Evolutionary conservation across 2,113 vertebrate species (phyloP), one percentile per base, ranked within the genome.

Genomic region (Otis tarda): DNA sequence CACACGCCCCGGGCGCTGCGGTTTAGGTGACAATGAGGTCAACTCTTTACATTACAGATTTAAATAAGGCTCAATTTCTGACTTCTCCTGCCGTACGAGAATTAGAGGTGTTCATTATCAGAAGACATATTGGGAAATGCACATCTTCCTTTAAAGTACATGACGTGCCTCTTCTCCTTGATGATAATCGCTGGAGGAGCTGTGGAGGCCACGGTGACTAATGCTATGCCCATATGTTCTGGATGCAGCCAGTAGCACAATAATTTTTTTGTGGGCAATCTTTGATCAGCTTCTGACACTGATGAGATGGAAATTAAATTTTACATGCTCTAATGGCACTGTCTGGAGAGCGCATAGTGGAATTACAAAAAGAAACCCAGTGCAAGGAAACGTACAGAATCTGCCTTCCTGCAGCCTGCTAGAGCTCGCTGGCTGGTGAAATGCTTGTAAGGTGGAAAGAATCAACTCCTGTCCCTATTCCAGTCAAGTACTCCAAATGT

Each of bases 261-360:
- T 70, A 73, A 45, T 86, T 94, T 95, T 95, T 93, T 95, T 67
- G 74, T 76, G 67, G 86, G 88, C 96, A 96, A 95, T 95, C 77
- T 96, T 97, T 97, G 93, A 97, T 97, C 97, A 94, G 90, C 77
- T 96, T 96, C 95, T 96, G 86, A 93, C 94, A 95, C 90, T 97
- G 97, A 97, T 92, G 81, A 94, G 94, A 93, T 96, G 74, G 94
- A 96, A 97, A 97, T 97, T 93, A 95, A 93, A 97, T 97, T 97
- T 96, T 97, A 92, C 95, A 96, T 95, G 96, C 95, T 96, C 94
- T 97, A 95, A 95, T 92, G 92, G 77, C 85, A 83, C 70, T 93
- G 79, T 77, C 75, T 94, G 83, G 35, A 97, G 52, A 97, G 70
- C 11, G 7, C 41, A 49, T 4, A 41, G n/a, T 31, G 43, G 69